Conservation (phyloP, 1,140 invertebrate genomes). For the Camponotus vicinus region DNA sequence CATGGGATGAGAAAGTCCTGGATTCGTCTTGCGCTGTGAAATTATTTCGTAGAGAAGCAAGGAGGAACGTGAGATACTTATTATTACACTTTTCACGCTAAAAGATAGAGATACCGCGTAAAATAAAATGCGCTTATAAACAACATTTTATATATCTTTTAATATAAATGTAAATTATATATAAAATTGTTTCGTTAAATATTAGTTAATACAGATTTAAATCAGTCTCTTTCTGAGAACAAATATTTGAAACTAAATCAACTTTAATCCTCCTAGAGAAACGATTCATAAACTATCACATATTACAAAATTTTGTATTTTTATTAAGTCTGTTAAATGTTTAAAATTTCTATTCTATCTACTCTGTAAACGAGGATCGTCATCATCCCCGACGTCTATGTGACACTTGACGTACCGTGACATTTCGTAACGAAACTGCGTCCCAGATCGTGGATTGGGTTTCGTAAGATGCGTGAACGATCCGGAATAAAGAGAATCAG, state of each 20-base stretch:
- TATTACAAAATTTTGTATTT: background rate
- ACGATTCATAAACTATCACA: background rate
- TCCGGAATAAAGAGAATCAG: slow-evolving; percentile 52
- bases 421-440: slow-evolving; percentile 60
- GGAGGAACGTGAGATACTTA: background rate
- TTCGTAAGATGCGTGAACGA: slow-evolving; percentile 49
- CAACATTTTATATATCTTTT: background rate
- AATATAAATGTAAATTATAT: background rate
- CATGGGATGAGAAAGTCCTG: slow-evolving; percentile 46
- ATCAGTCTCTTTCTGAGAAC: background rate
- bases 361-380: slow-evolving; percentile 14
- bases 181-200: background rate
- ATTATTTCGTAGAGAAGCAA: background rate
- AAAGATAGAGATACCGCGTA: background rate
- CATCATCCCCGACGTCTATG: slow-evolving; percentile 2
- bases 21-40: background rate
- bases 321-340: background rate
- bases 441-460: slow-evolving; percentile 39
- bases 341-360: background rate
- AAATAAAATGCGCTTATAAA: background rate
- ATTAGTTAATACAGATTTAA: background rate
- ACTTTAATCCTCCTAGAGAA: background rate
- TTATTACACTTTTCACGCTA: background rate
- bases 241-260: background rate
- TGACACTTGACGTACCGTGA: slow-evolving; percentile 49